Conservation (phyloP, 2,797 vertebrate species). For the Sarcophilus harrisii region DNA sequence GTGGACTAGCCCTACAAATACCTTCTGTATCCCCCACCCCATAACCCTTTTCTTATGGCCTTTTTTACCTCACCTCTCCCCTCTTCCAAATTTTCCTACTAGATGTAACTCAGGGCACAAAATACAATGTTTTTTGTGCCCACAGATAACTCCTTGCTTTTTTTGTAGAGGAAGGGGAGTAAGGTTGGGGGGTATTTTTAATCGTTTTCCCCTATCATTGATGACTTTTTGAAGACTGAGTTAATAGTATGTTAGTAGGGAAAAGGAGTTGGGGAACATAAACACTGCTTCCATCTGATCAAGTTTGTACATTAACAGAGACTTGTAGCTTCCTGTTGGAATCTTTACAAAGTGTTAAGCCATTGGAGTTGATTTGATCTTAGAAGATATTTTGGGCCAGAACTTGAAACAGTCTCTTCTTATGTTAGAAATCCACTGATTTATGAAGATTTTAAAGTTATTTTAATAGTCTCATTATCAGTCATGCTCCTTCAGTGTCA, state of each 20-base stretch:
- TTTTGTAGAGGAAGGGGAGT: slow-evolving; percentile 69
- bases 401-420: too few relatives aligned
- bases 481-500: too few relatives aligned
- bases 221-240: slow-evolving; percentile 70
- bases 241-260: slow-evolving; percentile 76
- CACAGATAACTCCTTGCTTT: slow-evolving; percentile 80
- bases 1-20: slow-evolving; percentile 77
- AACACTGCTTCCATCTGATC: slow-evolving; percentile 85
- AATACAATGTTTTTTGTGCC: slow-evolving; percentile 79
- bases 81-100: slow-evolving; percentile 71
- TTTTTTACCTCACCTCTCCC: slow-evolving; percentile 36
- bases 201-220: slow-evolving; percentile 64
- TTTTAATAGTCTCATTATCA: too few relatives aligned
- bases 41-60: slow-evolving; percentile 19
- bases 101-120: slow-evolving; percentile 84
- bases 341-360: too few relatives aligned
- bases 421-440: too few relatives aligned
- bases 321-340: slow-evolving; percentile 75
- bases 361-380: too few relatives aligned
- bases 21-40: slow-evolving; percentile 46
- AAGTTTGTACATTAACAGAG: slow-evolving; percentile 76
- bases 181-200: slow-evolving; percentile 56
- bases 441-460: too few relatives aligned
- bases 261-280: slow-evolving; percentile 77
- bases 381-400: too few relatives aligned